Base-by-base conservation (phyloP, 2,797 vertebrate species). In the Nannoperca obscura region DNA sequence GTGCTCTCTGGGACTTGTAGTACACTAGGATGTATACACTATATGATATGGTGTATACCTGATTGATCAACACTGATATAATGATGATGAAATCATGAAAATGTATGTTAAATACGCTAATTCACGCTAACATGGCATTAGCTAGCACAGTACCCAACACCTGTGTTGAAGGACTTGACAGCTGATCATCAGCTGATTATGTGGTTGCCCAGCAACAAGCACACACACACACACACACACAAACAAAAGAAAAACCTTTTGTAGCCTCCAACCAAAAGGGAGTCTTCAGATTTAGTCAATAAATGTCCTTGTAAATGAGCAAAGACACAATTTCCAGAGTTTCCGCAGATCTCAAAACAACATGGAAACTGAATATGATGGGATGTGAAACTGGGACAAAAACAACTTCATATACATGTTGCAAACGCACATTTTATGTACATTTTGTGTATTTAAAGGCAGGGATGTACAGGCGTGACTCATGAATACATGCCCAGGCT, bases 241-340 rank as follows among this genome's bases (percentile, higher is more conserved):
- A 62, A 14, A 32, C 2, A 44, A 10, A 49, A 13, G 24, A 7
- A 32, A 46, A 15, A 6, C 15, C 11, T 12, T 20, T 36, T 24
- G 57, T 69, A 5, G 63, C 58, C 12, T 64, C 70, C 22, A 68
- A 20, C 24, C 47, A 27, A 55, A 63, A 50, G 27, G 27, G 52
- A 22, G 62, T 66, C 70, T 5, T 63, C 46, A n/a, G 3, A 36
- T 30, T 47, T 7, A 34, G 60, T 65, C 73, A 61, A 32, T 65
- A 74, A 58, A 58, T 4, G 32, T 54, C 5, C 62, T 57, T 66
- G 55, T 65, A 53, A 53, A 60, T 57, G 12, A 52, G 49, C 46
- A 64, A 9, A 59, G 30, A 72, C 40, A 36, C 34, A 68, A 57
- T 77, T 81, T 78, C 70, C 70, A 70, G 64, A 58, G 14, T 40